Base-by-base conservation (phyloP, 1,140 invertebrate genomes). In the Neodiprion pinetum region DNA sequence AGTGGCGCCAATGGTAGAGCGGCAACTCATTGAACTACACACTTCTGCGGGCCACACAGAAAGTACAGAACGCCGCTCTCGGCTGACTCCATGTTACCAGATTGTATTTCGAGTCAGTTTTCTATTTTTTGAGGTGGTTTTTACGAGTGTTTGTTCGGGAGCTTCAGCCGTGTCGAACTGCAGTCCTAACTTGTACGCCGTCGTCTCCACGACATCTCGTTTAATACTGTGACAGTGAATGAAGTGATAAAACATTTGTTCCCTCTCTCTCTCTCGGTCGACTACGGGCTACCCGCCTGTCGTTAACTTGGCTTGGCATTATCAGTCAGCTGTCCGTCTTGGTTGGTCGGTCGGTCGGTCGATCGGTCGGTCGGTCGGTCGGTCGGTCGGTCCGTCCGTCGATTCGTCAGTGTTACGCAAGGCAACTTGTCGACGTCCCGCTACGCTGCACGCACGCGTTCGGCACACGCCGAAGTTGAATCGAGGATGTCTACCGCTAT, bases 91-190 rank as follows among this genome's bases (percentile, higher is more conserved):
- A 17, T 61, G 53, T 61, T 61, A 17, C 53, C n/a, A 14, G 11
- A 61, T 61, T 61, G 5, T 61, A 61, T 61, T 61, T 61, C 53
- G 53, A 61, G 53, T 61, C 53, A 61, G 53, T 61, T 61, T 61
- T 9, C 9, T 61, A 61, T 61, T 61, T 61, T 61, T 17, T 12
- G n/a, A 61, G 53, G 53, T 61, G 53, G n/a, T 61, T 8, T 17
- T 8, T 61, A 4, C 53, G 53, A 4, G 53, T 14, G 53, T 9
- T 12, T 12, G 4, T 14, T 14, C n/a, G 11, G 11, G 53, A 12
- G 53, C 11, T 5, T 61, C n/a, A 3, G 3, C 53, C 53, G 53
- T 61, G 9, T 61, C 53, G 53, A 40, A 3, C 28, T 40, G 5
- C 28, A 40, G 28, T 40, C 5, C 28, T 40, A 3, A 40, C 5